These are phyloP conservation scores for Doryteuthis pealeii DNA, from an alignment of 1,140 invertebrate species.

Conservation along the genomic window DNA sequence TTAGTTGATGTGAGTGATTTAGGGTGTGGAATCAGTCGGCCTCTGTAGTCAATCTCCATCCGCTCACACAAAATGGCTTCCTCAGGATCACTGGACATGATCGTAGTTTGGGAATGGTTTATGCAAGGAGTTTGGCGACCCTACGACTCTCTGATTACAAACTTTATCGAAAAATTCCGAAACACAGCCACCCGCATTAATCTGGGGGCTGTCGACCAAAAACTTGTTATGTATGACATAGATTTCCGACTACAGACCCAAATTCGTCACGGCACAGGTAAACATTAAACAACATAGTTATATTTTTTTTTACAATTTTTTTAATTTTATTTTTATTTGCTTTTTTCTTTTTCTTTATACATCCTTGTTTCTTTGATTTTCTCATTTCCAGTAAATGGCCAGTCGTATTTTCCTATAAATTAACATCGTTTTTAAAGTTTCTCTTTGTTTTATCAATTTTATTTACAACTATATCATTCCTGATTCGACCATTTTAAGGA, in stretches of 20 bases:
- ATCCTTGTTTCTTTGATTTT: no score
- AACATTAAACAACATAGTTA: no score
- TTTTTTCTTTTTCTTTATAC: no score
- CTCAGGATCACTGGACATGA: slow-evolving; percentile 60
- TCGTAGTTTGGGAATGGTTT: slow-evolving; percentile 90
- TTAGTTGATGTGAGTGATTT: no score
- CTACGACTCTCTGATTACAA: slow-evolving; percentile 80
- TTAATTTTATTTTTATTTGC: no score
- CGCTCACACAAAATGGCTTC: slow-evolving; percentile 22
- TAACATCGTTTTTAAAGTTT: no score
- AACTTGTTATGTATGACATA: slow-evolving; percentile 79
- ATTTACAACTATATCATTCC: no score
- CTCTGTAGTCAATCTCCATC: slow-evolving; percentile 8
- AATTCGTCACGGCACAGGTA: slow-evolving; percentile 73
- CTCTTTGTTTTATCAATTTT: no score
- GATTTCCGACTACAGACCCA: slow-evolving; percentile 81
- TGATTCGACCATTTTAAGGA: no score
- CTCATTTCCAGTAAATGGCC: no score
- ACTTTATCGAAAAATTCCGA: slow-evolving; percentile 81
- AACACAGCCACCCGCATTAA: slow-evolving; percentile 78
- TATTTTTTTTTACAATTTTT: no score
- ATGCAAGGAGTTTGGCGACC: slow-evolving; percentile 73
- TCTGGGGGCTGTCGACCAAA: slow-evolving; percentile 81
- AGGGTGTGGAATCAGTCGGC: not conserved
- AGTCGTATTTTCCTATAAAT: no score